A percentile compares a stretch with the other conserved stretches of the same genome.
These are phyloP conservation scores for Dendrolimus punctatus DNA, from an alignment of 1,140 invertebrate species.

Conservation along the genomic window DNA sequence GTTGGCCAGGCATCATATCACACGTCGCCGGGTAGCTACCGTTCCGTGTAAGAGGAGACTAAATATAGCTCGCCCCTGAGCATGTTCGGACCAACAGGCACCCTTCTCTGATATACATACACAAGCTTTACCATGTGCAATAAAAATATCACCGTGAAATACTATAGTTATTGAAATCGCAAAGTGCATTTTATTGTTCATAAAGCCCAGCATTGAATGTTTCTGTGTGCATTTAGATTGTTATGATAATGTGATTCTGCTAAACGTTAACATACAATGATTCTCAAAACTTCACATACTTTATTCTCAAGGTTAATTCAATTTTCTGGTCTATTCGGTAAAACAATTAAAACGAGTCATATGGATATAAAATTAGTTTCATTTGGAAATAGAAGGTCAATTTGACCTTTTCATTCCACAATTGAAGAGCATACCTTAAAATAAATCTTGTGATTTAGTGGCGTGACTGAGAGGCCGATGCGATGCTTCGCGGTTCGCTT, in stretches of 20 bases:
- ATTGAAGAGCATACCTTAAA: slow-evolving; percentile 11
- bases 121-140: slow-evolving; percentile 11
- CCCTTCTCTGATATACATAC: slow-evolving; percentile 23
- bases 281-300: too few species aligned
- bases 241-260: too few species aligned
- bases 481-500: slow-evolving; percentile 29
- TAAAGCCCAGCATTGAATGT: too few species aligned
- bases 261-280: too few species aligned
- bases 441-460: slow-evolving; percentile 14
- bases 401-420: slow-evolving; percentile 8
- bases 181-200: too few species aligned
- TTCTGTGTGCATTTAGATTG: too few species aligned
- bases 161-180: too few species aligned
- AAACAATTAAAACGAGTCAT: not conserved
- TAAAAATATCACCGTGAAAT: slow-evolving; percentile 2
- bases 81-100: slow-evolving; percentile 1
- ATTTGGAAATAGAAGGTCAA: not conserved
- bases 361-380: slow-evolving; percentile 2
- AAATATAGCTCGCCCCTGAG: slow-evolving; percentile 52
- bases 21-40: slow-evolving; percentile 40
- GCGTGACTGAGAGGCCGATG: slow-evolving; percentile 21
- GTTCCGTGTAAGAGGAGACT: slow-evolving; percentile 30
- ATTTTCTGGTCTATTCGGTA: too few species aligned
- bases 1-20: slow-evolving; percentile 47
- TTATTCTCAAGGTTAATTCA: too few species aligned